These are phyloP conservation scores for Magallana ariakensis DNA, from an alignment of 1,140 invertebrate genomes.

Conservation along the genomic window DNA sequence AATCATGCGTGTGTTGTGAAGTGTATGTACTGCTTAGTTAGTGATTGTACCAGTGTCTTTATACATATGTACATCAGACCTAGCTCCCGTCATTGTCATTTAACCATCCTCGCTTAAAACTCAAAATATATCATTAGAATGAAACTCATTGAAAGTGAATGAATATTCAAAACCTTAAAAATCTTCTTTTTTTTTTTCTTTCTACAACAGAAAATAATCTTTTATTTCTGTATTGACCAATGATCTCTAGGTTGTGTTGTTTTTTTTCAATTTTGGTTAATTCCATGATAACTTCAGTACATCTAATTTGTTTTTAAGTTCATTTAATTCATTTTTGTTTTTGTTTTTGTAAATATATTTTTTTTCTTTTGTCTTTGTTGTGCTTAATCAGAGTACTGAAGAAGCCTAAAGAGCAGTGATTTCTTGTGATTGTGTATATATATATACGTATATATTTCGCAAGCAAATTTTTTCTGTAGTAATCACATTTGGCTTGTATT, in stretches of 20 bases:
- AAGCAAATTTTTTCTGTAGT: conserved; percentile 16
- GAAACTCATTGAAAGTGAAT: too few species aligned
- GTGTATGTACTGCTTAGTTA: too few species aligned
- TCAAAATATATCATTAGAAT: too few species aligned
- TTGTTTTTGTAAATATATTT: neutral
- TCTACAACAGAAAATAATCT: too few species aligned
- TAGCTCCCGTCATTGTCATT: too few species aligned
- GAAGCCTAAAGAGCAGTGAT: neutral
- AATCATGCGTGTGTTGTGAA: too few species aligned
- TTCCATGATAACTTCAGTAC: neutral
- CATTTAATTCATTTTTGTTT: neutral
- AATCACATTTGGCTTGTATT: conserved; percentile 31
- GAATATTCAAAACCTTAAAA: too few species aligned
- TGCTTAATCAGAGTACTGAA: neutral
- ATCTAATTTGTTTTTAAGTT: neutral
- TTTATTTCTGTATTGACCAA: neutral
- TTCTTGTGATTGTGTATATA: conserved; percentile 2
- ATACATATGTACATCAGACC: too few species aligned
- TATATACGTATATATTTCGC: neutral
- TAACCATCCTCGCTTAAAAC: too few species aligned
- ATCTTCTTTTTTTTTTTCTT: too few species aligned
- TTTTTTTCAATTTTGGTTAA: neutral
- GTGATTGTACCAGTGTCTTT: too few species aligned
- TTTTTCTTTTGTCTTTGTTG: neutral
- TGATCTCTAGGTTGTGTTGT: neutral